phyloP scores from a whole-genome alignment of 2,113 vertebrate genomes.

The Grammomys dolichurus region DNA sequence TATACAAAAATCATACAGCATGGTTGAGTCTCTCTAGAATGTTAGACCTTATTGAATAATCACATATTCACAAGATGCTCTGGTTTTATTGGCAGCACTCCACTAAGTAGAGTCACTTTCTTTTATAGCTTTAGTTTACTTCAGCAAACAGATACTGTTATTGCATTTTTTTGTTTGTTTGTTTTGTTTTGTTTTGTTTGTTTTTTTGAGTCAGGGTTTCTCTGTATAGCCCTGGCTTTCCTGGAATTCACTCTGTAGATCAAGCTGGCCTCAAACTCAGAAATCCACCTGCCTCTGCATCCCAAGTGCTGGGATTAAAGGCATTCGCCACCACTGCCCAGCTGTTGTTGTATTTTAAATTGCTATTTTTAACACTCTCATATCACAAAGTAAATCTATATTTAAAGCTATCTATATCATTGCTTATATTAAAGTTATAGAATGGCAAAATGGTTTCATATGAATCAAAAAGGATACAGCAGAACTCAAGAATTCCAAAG shows the following conservation, averaged over 20 bases:
- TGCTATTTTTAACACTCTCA: neutral
- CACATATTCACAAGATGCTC: neutral
- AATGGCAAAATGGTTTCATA: neutral
- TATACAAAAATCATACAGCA: neutral
- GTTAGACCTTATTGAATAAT: neutral
- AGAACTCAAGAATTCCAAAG: no score
- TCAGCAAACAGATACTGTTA: neutral
- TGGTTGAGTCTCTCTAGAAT: neutral
- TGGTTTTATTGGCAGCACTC: neutral
- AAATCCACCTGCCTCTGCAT: no score
- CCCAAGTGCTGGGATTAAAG: no score
- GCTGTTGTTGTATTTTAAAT: no score
- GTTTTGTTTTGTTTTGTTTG: no score
- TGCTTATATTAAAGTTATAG: neutral
- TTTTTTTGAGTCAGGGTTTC: no score
- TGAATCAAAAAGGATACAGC: neutral
- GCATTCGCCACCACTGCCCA: no score
- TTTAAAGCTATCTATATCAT: neutral
- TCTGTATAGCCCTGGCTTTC: no score
- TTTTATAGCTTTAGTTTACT: no score
- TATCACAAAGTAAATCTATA: neutral
- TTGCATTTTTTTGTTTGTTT: no score
- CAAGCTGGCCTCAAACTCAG: no score
- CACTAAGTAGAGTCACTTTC: neutral
- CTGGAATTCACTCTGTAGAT: no score